Evolutionary conservation across 2,797 vertebrate genomes (phyloP), one percentile per base, ranked within the genome.

Genomic region (Margarornis squamiger): DNA sequence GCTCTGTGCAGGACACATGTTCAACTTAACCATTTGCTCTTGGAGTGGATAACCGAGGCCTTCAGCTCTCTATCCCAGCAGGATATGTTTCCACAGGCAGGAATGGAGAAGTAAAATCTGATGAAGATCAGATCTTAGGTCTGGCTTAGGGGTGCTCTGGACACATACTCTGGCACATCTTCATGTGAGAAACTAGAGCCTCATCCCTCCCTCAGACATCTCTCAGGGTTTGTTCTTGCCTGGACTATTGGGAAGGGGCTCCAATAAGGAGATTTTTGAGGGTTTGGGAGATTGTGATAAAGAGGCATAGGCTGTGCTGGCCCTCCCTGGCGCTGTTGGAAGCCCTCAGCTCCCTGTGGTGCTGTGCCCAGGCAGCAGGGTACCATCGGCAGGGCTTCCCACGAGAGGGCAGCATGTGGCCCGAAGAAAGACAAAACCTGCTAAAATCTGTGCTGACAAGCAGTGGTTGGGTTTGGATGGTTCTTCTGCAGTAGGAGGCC

Each of bases 381-480:
- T 4, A 36, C 43, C 83, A 34, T 2, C 23, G 0, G 0, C 63
- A 46, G 55, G 38, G 54, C 66, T 96, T 70, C 92, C 88, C 91
- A 70, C 61, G 67, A 93, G 94, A 93, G 92, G 94, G 89, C 92
- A 96, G 85, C 85, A 70, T 6, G 73, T 63, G 63, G 48, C 57
- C 55, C 75, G 10, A 3, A 9, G 30, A 46, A 13, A 41, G 13
- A 4, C 48, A 36, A 9, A 30, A 16, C 8, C 46, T 2, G 22
- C 51, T 73, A 0, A 36, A 72, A 18, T 34, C 38, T 29, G 4
- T 3, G 46, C 26, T 13, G 82, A 12, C 20, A 11, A 51, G 2
- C 38, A 43, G 36, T 1, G 0, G 0, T 1, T 3, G 15, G 2
- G 2, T 57, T 55, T 24, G 62, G 9, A 7, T 38, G 51, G 38